A percentile compares a stretch with the other conserved stretches of the same genome.
phyloP scores from a whole-genome alignment of 2,113 vertebrate genomes.

The Tachysurus vachellii region DNA sequence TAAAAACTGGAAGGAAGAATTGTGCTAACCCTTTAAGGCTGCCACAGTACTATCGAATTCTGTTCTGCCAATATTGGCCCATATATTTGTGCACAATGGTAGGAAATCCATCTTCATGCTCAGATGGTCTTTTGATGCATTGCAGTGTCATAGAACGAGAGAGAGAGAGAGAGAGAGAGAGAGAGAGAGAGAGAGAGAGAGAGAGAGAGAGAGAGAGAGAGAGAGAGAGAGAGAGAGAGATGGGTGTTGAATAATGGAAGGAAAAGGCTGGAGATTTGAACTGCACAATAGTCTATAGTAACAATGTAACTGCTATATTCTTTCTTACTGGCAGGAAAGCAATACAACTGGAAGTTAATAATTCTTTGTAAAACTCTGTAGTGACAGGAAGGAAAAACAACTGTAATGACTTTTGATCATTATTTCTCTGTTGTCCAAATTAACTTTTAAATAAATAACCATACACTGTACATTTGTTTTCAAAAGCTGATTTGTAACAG shows the following conservation, averaged over 20 bases:
- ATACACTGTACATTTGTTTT: not conserved
- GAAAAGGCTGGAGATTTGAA: conserved; percentile 10
- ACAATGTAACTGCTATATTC: not conserved
- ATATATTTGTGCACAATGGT: conserved; percentile 18
- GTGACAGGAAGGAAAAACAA: not conserved
- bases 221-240: too few relatives aligned
- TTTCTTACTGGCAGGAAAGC: not conserved
- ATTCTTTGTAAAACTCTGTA: not conserved
- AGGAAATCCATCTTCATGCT: conserved; percentile 46
- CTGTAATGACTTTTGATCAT: not conserved
- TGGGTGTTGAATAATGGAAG: conserved; percentile 20
- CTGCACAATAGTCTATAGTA: conserved; percentile 1
- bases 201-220: too few relatives aligned
- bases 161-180: not conserved
- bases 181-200: not conserved
- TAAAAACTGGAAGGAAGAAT: not conserved
- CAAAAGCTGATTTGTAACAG: too few relatives aligned
- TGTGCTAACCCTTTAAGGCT: conserved; percentile 18
- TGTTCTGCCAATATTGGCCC: conserved; percentile 37
- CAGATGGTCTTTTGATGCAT: conserved; percentile 41
- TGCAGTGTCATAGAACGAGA: not conserved
- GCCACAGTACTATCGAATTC: conserved; percentile 16
- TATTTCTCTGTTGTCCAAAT: not conserved
- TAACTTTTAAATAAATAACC: not conserved
- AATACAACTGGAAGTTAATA: not conserved